These are phyloP conservation scores for Cydia amplana DNA, from an alignment of 1,140 invertebrate species.

Conservation along the genomic window DNA sequence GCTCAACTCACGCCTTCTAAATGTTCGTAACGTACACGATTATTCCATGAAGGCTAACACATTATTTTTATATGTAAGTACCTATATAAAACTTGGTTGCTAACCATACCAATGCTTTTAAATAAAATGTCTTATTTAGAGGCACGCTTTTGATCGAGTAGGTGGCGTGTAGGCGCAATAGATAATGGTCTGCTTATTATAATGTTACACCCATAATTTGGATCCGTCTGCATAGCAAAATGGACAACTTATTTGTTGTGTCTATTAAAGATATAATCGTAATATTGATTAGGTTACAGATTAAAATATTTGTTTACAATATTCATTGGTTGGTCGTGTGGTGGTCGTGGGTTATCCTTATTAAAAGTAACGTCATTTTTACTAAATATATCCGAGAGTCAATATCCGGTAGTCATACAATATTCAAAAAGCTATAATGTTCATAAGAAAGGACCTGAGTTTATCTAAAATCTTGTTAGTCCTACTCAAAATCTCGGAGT, in stretches of 20 bases:
- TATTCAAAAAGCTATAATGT: too few species aligned
- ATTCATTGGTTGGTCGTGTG: background rate
- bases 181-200: constrained; percentile 30
- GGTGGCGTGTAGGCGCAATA: constrained; percentile 23
- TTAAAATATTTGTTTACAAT: constrained; percentile 18
- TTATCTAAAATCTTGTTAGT: too few species aligned
- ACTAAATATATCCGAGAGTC: too few species aligned
- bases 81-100: background rate
- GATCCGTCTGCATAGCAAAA: constrained; percentile 23
- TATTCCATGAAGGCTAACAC: too few species aligned
- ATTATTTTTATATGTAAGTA: too few species aligned
- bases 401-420: too few species aligned
- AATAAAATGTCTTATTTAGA: constrained; percentile 32
- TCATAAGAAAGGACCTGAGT: too few species aligned
- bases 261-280: background rate
- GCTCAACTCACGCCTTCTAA: too few species aligned
- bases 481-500: too few species aligned
- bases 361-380: too few species aligned
- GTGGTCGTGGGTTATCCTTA: background rate
- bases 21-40: too few species aligned
- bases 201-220: constrained; percentile 26
- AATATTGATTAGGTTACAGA: constrained; percentile 13
- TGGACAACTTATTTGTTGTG: constrained; percentile 3
- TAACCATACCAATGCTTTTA: constrained; percentile 1
- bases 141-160: constrained; percentile 26